Percentiles rank a stretch among this genome's conserved stretches.
Conservation (phyloP, 2,888 invertebrate species). For the Ophraella communa region DNA sequence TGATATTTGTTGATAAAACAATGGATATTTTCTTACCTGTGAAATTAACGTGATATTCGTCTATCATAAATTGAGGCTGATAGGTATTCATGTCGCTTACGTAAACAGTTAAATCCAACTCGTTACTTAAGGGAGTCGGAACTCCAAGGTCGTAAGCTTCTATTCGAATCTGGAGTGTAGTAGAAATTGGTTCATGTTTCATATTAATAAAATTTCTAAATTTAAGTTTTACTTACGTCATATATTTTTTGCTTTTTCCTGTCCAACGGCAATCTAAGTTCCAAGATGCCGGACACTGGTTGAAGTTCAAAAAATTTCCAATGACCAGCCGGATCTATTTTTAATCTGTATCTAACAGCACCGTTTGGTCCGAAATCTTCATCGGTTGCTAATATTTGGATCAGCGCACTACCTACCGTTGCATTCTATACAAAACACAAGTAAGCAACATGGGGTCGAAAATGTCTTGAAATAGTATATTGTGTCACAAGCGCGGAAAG, state of each 20-base stretch:
- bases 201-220: background rate
- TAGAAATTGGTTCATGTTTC: background rate
- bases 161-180: slow-evolving; percentile 74
- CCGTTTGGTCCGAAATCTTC: slow-evolving; percentile 90
- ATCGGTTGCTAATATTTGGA: slow-evolving; percentile 84
- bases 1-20: background rate
- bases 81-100: slow-evolving; percentile 89
- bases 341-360: slow-evolving; percentile 82
- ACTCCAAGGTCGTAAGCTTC: slow-evolving; percentile 90
- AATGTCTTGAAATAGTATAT: too few species aligned
- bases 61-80: slow-evolving; percentile 82
- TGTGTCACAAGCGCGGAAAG: too few species aligned
- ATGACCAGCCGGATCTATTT: slow-evolving; percentile 81
- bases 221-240: slow-evolving; percentile 68
- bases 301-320: slow-evolving; percentile 85
- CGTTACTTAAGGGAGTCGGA: slow-evolving; percentile 86
- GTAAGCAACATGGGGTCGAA: background rate
- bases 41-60: slow-evolving; percentile 75
- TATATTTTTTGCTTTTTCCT: slow-evolving; percentile 86
- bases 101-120: slow-evolving; percentile 85
- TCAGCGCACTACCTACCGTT: slow-evolving; percentile 80
- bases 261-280: slow-evolving; percentile 75
- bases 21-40: slow-evolving; percentile 64
- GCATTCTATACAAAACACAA: slow-evolving; percentile 69
- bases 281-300: slow-evolving; percentile 77